Evolutionary conservation across 2,888 invertebrate species (phyloP).

Genomic region (Sabatieria punctata): DNA sequence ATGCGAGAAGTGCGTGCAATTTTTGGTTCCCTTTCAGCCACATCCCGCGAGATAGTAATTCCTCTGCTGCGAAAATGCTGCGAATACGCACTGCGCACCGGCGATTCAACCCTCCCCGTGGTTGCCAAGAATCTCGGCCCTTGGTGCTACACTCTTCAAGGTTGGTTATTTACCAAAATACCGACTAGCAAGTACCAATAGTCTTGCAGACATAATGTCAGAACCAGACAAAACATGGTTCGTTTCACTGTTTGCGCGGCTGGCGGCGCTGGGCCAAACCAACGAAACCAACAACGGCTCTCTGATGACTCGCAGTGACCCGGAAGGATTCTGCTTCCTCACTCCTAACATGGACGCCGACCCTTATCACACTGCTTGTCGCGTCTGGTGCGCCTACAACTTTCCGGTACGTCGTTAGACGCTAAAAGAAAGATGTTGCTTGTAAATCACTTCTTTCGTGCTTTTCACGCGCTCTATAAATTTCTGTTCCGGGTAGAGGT

Average conservation of each 20-base stretch:
- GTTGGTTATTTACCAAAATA: background rate
- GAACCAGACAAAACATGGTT: too few species aligned
- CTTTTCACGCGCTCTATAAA: too few species aligned
- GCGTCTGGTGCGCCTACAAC: slow-evolving; percentile 24
- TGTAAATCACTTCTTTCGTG: too few species aligned
- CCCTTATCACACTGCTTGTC: slow-evolving; percentile 8
- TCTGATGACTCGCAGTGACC: background rate
- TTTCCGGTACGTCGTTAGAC: slow-evolving; percentile 19
- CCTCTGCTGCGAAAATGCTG: background rate
- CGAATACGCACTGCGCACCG: slow-evolving; percentile 12
- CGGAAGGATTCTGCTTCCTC: background rate
- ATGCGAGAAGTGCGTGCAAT: too few species aligned
- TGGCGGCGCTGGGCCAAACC: too few species aligned
- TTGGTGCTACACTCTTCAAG: slow-evolving; percentile 16
- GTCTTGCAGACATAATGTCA: too few species aligned
- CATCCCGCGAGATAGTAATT: background rate
- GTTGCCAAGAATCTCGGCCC: slow-evolving; percentile 23
- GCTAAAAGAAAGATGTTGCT: too few species aligned
- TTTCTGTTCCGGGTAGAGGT: too few species aligned
- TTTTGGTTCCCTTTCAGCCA: too few species aligned
- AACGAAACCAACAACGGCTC: too few species aligned
- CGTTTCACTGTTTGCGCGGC: too few species aligned
- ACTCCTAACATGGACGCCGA: background rate
- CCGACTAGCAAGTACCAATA: too few species aligned
- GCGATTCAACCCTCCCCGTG: slow-evolving; percentile 15